Base-by-base conservation (phyloP, 2,797 vertebrate genomes). In the Valencia hispanica region DNA sequence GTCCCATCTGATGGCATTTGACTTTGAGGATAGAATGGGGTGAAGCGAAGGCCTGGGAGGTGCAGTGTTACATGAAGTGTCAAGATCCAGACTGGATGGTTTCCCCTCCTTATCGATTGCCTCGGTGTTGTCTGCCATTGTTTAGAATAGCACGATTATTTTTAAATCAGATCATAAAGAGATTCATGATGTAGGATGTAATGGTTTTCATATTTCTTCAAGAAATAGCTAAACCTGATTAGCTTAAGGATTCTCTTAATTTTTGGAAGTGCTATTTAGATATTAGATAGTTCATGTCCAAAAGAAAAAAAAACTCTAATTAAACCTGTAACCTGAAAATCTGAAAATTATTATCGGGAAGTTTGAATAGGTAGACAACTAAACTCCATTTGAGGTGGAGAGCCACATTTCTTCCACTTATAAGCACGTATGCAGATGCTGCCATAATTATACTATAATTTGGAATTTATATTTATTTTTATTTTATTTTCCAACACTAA, bases 1-100 rank as follows among this genome's bases (percentile, higher is more conserved):
- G 77, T 96, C 96, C 84, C 96, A 95, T 77, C 90, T 94, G 88
- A 97, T 95, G 78, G 95, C 81, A 18, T 96, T 96, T 22, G 96
- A 93, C 93, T 97, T 98, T 89, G 96, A 94, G 8, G 90, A 75
- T 87, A 61, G 89, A 63, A 91, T 94, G 88, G 22, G 88, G 82
- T 88, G 95, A 94, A 90, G 95, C 34, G 80, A 93, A 75, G 74
- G 94, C 91, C 87, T 94, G 81, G 34, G 87, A 88, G 92, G 90
- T 89, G 79, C 89, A 15, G 70, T 55, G 91, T 77, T 93, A 74
- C 89, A 86, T 5, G 70, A 47, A 22, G 90, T 93, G 59, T 94
- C 95, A 80, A 84, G 94, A 77, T 94, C 92, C 0, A 47, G 0
- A n/a, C 92, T 88, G 47, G 93, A 95, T 34, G 85, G 75, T 72